Conservation (phyloP, 2,797 vertebrate genomes). For the Amniataba percoides region DNA sequence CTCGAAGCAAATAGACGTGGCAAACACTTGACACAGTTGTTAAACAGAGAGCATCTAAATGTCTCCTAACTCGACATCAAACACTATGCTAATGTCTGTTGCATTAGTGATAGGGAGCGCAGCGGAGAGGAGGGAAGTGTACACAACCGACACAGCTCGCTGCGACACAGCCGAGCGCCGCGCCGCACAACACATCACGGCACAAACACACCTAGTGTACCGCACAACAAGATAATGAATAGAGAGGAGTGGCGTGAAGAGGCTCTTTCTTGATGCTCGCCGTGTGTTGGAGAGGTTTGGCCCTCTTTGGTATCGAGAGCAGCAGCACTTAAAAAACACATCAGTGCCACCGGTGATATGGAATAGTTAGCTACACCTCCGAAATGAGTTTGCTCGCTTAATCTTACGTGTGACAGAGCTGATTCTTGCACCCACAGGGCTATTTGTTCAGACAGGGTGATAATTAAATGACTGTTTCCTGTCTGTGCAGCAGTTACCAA, state of each 20-base stretch:
- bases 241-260: conserved; percentile 60
- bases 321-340: conserved; percentile 16
- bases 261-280: conserved; percentile 54
- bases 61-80: conserved; percentile 88
- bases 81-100: conserved; percentile 86
- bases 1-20: conserved; percentile 83
- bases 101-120: conserved; percentile 81
- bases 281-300: conserved; percentile 51
- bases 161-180: conserved; percentile 52
- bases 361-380: conserved; percentile 25
- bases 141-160: conserved; percentile 58
- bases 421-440: not conserved
- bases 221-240: conserved; percentile 64
- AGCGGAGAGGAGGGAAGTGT: conserved; percentile 62
- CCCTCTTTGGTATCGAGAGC: conserved; percentile 46
- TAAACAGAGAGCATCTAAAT: conserved; percentile 84
- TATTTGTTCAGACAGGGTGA: conserved; percentile 9
- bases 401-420: conserved; percentile 24
- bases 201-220: conserved; percentile 43
- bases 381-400: conserved; percentile 19
- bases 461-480: conserved; percentile 1
- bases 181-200: conserved; percentile 31
- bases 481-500: not conserved
- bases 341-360: conserved; percentile 12
- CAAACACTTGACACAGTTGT: conserved; percentile 87